phyloP scores from a whole-genome alignment of 2,797 vertebrate species.

The Crax fasciolata region DNA sequence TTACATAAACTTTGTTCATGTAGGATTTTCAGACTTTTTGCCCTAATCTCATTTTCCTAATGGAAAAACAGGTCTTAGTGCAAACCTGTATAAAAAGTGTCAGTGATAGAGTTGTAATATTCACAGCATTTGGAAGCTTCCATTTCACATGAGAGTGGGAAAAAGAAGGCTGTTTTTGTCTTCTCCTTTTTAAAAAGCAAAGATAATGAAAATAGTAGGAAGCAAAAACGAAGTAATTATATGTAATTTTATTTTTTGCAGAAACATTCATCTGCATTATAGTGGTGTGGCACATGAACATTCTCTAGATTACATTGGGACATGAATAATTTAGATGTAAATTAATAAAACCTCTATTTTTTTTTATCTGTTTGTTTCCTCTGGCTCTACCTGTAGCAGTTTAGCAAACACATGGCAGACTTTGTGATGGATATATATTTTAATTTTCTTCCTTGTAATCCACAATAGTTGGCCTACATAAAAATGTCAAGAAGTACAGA shows the following conservation, averaged over 20 bases:
- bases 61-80: background rate
- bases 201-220: background rate
- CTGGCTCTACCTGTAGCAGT: background rate
- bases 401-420: background rate
- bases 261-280: background rate
- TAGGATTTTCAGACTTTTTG: background rate
- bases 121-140: background rate
- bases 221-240: background rate
- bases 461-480: background rate
- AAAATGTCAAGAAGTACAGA: background rate
- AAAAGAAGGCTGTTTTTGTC: background rate
- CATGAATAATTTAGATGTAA: background rate
- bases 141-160: background rate
- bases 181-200: background rate
- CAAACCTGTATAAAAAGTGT: background rate
- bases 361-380: background rate
- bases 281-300: background rate
- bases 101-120: background rate
- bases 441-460: background rate
- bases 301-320: background rate
- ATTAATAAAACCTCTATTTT: background rate
- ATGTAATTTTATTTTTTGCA: background rate
- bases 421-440: background rate
- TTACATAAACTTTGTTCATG: background rate
- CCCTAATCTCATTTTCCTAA: background rate